Evolutionary conservation across 2,888 invertebrate species (phyloP).

Genomic region (Callinectes sapidus): DNA sequence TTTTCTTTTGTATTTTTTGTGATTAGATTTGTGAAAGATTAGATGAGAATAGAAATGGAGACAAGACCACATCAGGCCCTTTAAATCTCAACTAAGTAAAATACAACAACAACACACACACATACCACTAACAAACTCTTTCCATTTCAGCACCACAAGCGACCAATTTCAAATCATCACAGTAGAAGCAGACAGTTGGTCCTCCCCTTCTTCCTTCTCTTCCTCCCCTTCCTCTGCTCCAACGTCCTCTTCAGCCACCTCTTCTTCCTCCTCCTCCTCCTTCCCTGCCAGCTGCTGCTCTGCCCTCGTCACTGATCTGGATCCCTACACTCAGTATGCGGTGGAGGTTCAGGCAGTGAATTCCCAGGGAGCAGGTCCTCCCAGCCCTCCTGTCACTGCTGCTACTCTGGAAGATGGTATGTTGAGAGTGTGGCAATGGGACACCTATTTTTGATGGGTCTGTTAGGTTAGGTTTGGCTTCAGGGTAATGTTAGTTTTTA

Average conservation of each 20-base stretch:
- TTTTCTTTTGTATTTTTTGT: too few species aligned
- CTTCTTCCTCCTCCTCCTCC: slow-evolving; percentile 40
- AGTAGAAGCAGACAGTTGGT: slow-evolving; percentile 61
- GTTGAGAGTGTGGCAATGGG: background rate
- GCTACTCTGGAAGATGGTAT: slow-evolving; percentile 68
- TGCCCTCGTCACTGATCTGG: slow-evolving; percentile 55
- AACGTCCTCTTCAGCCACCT: background rate
- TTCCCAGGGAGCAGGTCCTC: slow-evolving; percentile 66
- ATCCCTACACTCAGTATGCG: slow-evolving; percentile 65
- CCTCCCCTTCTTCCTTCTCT: background rate
- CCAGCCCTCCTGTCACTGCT: slow-evolving; percentile 39
- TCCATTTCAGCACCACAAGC: slow-evolving; percentile 46
- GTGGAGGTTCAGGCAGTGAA: slow-evolving; percentile 67
- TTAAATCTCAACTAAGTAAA: too few species aligned
- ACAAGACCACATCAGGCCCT: too few species aligned
- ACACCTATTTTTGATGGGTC: too few species aligned
- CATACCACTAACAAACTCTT: background rate
- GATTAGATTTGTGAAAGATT: too few species aligned
- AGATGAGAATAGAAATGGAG: too few species aligned
- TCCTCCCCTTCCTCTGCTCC: slow-evolving; percentile 45
- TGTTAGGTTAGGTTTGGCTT: too few species aligned
- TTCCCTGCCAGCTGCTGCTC: slow-evolving; percentile 47
- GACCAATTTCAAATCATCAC: slow-evolving; percentile 62
- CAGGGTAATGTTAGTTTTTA: too few species aligned
- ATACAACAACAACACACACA: too few species aligned